phyloP scores from a whole-genome alignment of 2,888 invertebrate genomes.

The Drosophila flavopinicola region DNA sequence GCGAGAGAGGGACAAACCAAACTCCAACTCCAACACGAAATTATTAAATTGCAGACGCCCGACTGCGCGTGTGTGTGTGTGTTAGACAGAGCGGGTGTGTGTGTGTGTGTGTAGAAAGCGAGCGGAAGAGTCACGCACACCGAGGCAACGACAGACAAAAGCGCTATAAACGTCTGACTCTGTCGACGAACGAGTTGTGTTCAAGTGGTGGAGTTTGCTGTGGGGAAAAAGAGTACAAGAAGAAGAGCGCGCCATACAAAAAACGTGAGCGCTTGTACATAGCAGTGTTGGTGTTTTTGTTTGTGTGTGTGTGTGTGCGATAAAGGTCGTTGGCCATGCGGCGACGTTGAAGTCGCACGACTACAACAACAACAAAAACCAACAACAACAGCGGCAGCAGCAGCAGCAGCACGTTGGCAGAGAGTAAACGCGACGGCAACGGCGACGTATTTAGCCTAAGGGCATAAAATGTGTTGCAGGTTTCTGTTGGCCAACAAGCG shows the following conservation, averaged over 20 bases:
- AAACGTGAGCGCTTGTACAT: slow-evolving; percentile 54
- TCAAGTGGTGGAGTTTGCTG: slow-evolving; percentile 40
- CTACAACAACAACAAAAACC: slow-evolving; percentile 44
- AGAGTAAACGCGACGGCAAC: slow-evolving; percentile 46
- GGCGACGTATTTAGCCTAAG: slow-evolving; percentile 75
- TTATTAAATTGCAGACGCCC: slow-evolving; percentile 76
- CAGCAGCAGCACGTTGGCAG: slow-evolving; percentile 59
- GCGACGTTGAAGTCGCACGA: slow-evolving; percentile 71
- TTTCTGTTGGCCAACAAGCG: slow-evolving; percentile 53
- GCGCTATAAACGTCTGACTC: slow-evolving; percentile 72
- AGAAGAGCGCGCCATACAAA: slow-evolving; percentile 55
- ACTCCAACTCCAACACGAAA: slow-evolving; percentile 55
- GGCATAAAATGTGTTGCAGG: slow-evolving; percentile 78
- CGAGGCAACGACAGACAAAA: slow-evolving; percentile 57
- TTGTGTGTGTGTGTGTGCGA: slow-evolving; percentile 48
- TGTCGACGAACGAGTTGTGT: slow-evolving; percentile 60
- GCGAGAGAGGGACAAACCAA: slow-evolving; percentile 12
- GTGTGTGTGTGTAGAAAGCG: slow-evolving; percentile 28
- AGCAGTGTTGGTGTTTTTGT: slow-evolving; percentile 11
- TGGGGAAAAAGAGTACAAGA: slow-evolving; percentile 32
- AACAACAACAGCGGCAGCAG: slow-evolving; percentile 13
- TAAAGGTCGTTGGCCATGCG: slow-evolving; percentile 80
- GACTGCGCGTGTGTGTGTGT: slow-evolving; percentile 17
- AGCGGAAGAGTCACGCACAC: slow-evolving; percentile 61
- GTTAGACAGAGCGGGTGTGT: slow-evolving; percentile 40